phyloP scores from a whole-genome alignment of 2,113 vertebrate genomes.

The Rhizomys pruinosus region DNA sequence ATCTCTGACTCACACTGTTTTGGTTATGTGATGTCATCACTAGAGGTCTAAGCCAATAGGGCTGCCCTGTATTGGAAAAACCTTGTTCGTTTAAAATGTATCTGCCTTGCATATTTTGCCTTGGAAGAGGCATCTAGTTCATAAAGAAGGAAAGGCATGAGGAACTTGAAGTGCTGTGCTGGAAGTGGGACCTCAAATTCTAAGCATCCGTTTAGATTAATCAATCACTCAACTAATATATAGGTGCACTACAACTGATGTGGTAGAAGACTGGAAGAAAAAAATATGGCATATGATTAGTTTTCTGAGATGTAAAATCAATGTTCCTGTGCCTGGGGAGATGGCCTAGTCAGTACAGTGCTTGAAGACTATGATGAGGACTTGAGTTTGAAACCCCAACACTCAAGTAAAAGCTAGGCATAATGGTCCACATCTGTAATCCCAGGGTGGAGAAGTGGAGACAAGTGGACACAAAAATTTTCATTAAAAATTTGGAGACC shows the following conservation, averaged over 20 bases:
- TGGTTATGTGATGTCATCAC: neutral
- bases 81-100: neutral
- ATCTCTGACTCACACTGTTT: too few species aligned
- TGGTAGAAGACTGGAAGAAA: neutral
- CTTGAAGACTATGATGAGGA: neutral
- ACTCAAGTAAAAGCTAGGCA: neutral
- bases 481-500: too few species aligned
- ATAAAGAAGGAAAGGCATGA: neutral
- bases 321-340: too few species aligned
- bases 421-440: neutral
- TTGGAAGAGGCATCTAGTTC: neutral
- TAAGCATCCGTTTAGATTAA: too few species aligned
- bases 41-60: neutral
- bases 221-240: too few species aligned
- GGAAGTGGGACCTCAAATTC: neutral
- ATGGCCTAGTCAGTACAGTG: too few species aligned
- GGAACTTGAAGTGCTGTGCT: neutral
- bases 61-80: neutral
- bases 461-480: neutral
- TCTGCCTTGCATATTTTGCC: neutral
- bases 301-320: neutral
- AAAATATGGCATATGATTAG: neutral
- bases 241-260: neutral
- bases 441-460: too few species aligned
- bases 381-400: too few species aligned